phyloP scores from a whole-genome alignment of 2,888 invertebrate genomes.

The Aleiodes alternator region DNA sequence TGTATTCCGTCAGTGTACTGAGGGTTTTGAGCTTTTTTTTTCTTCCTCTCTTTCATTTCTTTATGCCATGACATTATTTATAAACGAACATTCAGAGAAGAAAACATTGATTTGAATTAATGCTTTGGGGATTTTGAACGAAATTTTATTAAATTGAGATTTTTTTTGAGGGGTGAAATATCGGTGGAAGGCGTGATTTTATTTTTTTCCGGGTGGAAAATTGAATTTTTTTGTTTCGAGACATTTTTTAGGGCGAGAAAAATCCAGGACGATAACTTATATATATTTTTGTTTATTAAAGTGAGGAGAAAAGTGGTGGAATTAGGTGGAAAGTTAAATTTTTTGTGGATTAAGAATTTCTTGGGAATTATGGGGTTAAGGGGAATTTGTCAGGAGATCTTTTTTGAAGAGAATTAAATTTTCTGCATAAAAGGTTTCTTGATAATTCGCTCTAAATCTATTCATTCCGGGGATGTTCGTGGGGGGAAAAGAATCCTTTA shows the following conservation, averaged over 20 bases:
- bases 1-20: constrained; percentile 43
- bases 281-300: too few species aligned
- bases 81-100: constrained; percentile 9
- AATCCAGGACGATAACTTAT: neutral
- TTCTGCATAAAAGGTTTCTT: too few species aligned
- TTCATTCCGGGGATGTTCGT: too few species aligned
- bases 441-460: too few species aligned
- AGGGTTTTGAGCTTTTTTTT: neutral
- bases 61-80: constrained; percentile 26
- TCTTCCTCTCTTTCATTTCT: neutral
- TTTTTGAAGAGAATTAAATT: too few species aligned
- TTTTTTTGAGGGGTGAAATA: neutral
- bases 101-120: constrained; percentile 32
- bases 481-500: too few species aligned
- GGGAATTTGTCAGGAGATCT: too few species aligned
- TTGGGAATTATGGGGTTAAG: too few species aligned
- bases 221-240: neutral
- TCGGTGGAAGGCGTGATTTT: neutral
- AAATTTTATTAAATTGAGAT: constrained; percentile 12
- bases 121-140: constrained; percentile 14
- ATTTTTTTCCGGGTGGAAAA: neutral
- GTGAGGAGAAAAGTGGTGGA: too few species aligned
- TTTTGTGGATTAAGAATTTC: too few species aligned
- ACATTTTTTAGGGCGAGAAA: neutral
- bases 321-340: too few species aligned